Evolutionary conservation across 1,140 invertebrate species (phyloP), one percentile per base, ranked within the genome.

Genomic region (Venustaconcha ellipsiformis): DNA sequence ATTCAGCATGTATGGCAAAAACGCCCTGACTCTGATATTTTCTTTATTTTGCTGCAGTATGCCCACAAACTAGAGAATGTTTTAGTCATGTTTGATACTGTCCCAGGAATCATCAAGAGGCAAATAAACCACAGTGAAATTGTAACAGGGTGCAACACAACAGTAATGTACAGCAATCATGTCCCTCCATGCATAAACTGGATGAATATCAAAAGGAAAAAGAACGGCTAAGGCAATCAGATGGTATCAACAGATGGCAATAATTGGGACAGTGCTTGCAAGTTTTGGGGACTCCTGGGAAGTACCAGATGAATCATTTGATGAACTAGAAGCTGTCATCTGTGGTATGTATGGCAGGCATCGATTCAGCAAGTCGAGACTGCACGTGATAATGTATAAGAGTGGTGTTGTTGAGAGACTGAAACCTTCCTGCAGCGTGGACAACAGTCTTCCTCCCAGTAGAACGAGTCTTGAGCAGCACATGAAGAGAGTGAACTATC

Each of bases 21-120:
- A 48, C 73, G 48, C 57, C 76, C 79, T 70, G 79, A 81, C 59
- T 73, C 66, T 56, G 72, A 81, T 20, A 69, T 78, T 57, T 81
- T 81, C 63, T 81, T 72, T 55, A 75, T 81, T 15, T n/a, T 78
- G 20, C 64, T 81, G 15, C 70, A 76, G 67, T 78, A 78, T 70
- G 64, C 59, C 18, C 15, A 23, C 8, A 67, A 5, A 11, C 60
- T 81, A 20, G 58, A 76, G 26, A 67, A 57, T 23, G 30, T 65
- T 5, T 70, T 26, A 4, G 30, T 81, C 30, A 56, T 81, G 30
- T 73, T 81, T 66, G 76, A 81, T 67, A 81, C 72, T 70, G 77
- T 71, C 69, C 60, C 57, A 8, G 67, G 77, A 26, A 81, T 79
- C 57, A 70, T 67, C 2, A 73, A 62, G 70, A 55, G 69, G 48